phyloP scores from a whole-genome alignment of 1,140 invertebrate species.

The Drosophila ironensis region DNA sequence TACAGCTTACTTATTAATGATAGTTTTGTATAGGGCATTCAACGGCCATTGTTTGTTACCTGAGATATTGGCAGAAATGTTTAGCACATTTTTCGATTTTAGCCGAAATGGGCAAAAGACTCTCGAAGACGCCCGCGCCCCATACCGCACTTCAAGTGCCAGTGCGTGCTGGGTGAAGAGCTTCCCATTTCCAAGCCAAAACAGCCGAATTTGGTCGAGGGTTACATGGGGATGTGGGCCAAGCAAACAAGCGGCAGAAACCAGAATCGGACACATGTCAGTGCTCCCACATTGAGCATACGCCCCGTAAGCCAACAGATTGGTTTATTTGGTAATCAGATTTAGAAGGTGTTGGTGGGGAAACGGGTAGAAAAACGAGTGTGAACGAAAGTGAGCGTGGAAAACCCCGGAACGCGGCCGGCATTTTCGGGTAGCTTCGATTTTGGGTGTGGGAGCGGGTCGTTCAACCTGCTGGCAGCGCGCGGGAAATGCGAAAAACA shows the following conservation, averaged over 20 bases:
- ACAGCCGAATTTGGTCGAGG: conserved; percentile 41
- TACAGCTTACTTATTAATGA: too few species aligned
- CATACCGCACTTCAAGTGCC: conserved; percentile 46
- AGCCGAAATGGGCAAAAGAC: conserved; percentile 17
- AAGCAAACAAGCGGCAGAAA: conserved; percentile 26
- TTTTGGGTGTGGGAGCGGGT: conserved; percentile 45
- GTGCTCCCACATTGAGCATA: conserved; percentile 42
- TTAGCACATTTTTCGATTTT: conserved; percentile 23
- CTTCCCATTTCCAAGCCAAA: too few species aligned
- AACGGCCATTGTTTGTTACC: neutral
- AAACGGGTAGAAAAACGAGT: neutral
- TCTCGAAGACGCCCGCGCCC: conserved; percentile 50
- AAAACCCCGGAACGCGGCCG: conserved; percentile 1
- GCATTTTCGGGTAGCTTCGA: conserved; percentile 4
- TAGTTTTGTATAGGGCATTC: neutral
- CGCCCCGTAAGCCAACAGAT: conserved; percentile 43
- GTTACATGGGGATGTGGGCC: conserved; percentile 34
- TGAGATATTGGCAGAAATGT: neutral
- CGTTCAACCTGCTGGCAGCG: conserved; percentile 62
- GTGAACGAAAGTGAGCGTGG: conserved; percentile 51
- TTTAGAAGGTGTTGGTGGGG: neutral
- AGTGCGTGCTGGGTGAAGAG: conserved; percentile 58
- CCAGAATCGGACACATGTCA: conserved; percentile 11
- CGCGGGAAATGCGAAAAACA: conserved; percentile 74
- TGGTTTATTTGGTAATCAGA: conserved; percentile 9